Evolutionary conservation across 2,888 invertebrate genomes (phyloP), one percentile per base, ranked within the genome.

Genomic region (Caenorhabditis doughertyi): DNA sequence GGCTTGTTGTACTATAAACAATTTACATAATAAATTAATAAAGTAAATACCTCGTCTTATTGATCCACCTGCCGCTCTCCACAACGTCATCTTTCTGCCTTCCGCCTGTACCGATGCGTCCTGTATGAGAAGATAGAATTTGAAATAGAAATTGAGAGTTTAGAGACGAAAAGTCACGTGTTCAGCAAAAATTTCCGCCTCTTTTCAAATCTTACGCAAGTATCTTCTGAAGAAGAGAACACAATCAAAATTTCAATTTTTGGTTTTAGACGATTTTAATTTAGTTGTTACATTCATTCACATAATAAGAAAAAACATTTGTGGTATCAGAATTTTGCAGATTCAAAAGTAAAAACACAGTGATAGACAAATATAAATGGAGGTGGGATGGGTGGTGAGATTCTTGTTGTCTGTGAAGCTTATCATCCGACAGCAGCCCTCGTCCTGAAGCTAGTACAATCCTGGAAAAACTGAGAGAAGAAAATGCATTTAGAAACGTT

Each of bases 1-100:
- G 23, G 29, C 64, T 13, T 13, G 39, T 29, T 25, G 8, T 58
- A 58, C 23, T 23, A n/a, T 27, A 64, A 21, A 8, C 39, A 29
- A n/a, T 35, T 21, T 42, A 25, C 32, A 32, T 7, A 32, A 32
- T 7, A 32, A 39, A 39, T 39, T 39, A 39, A 9, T 9, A 39
- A 39, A 39, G 5, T 16, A 39, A 9, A 35, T 64, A 79, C 77
- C 77, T 60, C 44, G 60, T 55, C 70, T 70, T 62, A 62, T 68
- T 35, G 70, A 70, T 62, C 77, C 77, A 27, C 77, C 56, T n/a
- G 70, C 62, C 70, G 49, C 55, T 64, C 64, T 42, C 77, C 62
- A 64, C 70, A 71, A 51, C 77, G 44, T 70, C 55, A n/a, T 44
- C 60, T 53, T 18, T 23, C 27, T 51, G 32, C 42, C 56, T 27